Evolutionary conservation across 2,888 invertebrate genomes (phyloP), one percentile per base, ranked within the genome.

Genomic region (Leptinotarsa tumamoca): DNA sequence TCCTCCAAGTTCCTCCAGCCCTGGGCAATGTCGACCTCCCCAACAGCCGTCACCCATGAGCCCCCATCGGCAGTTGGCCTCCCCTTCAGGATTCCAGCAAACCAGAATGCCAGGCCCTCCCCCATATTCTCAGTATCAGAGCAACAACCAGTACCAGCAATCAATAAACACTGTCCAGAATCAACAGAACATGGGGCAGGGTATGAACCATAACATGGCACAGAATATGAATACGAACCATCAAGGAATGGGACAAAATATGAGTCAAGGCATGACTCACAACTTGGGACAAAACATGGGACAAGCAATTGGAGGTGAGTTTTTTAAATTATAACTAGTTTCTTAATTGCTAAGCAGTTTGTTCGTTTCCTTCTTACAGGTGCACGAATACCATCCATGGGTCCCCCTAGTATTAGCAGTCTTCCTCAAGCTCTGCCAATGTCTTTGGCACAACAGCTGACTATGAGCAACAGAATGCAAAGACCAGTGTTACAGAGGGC

Each of bases 21-120:
- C 88, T 0, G 85, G 84, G 13, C 88, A 88, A 74, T 87, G 82
- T 51, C 84, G 86, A 77, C 88, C 88, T 79, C 89, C 90, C 75
- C 90, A 86, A 73, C 87, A 87, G 72, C 86, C 83, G 69, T 84
- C 86, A 3, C 86, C 87, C 4, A 70, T 70, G 27, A 84, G 82
- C 75, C 84, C 84, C 4, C 67, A 84, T 43, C 81, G 82, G n/a
- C 84, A 84, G 70, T 83, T 84, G 66, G 82, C 83, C 0, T 81
- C 82, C 7, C 82, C 83, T 1, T 79, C 81, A 4, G 77, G 80
- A 15, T 81, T 78, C 66, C 82, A 78, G 23, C 81, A 75, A 33
- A 78, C 78, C 3, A 74, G 78, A 63, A 80, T 78, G 72, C 77
- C 78, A 0, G 80, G 79, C 4, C 80, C 83, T 68, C 77, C 83